Evolutionary conservation across 2,797 vertebrate species (phyloP).

Genomic region (Coregonus ussuriensis): DNA sequence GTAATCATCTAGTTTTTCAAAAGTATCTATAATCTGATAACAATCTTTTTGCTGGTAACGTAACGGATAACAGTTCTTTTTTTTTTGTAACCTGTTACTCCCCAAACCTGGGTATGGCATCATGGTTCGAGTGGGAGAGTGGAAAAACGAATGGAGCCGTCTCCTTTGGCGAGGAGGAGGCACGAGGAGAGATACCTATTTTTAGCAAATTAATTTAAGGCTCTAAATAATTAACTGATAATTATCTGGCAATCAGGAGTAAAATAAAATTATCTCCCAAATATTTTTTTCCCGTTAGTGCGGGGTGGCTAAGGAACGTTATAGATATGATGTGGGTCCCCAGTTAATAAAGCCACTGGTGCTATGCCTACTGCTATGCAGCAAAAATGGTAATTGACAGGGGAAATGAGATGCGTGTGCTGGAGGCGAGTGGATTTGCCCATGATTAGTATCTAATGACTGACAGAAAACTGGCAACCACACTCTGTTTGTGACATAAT

Average conservation of each 20-base stretch:
- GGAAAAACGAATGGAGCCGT: constrained; percentile 68
- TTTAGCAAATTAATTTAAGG: constrained; percentile 84
- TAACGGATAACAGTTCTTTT: too few relatives aligned
- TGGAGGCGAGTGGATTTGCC: constrained; percentile 64
- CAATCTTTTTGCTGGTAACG: too few relatives aligned
- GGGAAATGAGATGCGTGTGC: constrained; percentile 50
- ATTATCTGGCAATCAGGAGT: constrained; percentile 83
- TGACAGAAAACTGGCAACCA: constrained; percentile 67
- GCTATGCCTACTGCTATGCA: neutral
- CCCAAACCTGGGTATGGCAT: neutral
- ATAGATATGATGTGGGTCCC: constrained; percentile 40
- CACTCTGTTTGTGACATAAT: constrained; percentile 61
- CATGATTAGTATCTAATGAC: constrained; percentile 70
- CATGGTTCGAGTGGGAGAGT: constrained; percentile 7
- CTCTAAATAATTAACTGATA: constrained; percentile 86
- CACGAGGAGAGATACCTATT: constrained; percentile 68
- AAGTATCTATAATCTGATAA: too few relatives aligned
- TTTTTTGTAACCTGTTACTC: too few relatives aligned
- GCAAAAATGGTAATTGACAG: constrained; percentile 29
- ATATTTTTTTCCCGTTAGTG: constrained; percentile 50
- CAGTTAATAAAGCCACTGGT: constrained; percentile 44
- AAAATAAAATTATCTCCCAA: constrained; percentile 77
- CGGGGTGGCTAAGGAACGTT: constrained; percentile 38
- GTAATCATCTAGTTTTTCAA: too few relatives aligned
- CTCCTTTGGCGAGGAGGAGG: constrained; percentile 69